Evolutionary conservation across 2,888 invertebrate genomes (phyloP).

Genomic region (Sinohyriopsis cumingii): DNA sequence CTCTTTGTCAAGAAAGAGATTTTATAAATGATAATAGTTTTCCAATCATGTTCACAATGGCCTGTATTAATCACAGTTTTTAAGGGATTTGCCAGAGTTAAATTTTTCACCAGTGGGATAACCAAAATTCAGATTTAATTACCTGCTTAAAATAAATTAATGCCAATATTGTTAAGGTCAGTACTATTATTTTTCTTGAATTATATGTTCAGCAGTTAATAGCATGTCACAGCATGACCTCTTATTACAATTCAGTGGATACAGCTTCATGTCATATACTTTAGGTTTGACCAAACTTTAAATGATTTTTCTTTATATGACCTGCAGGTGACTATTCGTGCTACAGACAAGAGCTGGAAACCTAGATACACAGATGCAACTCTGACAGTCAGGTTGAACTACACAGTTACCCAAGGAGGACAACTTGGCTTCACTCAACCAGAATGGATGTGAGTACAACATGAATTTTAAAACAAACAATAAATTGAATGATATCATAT

Average conservation of each 20-base stretch:
- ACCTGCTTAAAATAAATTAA: too few relatives aligned
- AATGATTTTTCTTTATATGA: neutral
- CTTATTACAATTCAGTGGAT: neutral
- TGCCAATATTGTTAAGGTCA: too few relatives aligned
- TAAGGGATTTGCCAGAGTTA: too few relatives aligned
- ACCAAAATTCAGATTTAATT: too few relatives aligned
- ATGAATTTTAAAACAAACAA: conserved; percentile 2
- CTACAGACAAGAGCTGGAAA: conserved; percentile 88
- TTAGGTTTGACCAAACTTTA: too few relatives aligned
- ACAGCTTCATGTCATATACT: too few relatives aligned
- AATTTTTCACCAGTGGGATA: too few relatives aligned
- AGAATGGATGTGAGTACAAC: conserved; percentile 78
- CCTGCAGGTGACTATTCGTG: conserved; percentile 78
- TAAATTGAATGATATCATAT: neutral
- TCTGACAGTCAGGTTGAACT: conserved; percentile 84
- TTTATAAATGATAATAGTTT: too few relatives aligned
- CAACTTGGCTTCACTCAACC: conserved; percentile 91
- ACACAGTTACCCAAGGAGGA: conserved; percentile 80
- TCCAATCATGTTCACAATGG: too few relatives aligned
- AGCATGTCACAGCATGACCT: neutral
- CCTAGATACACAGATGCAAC: conserved; percentile 87
- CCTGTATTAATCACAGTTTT: too few relatives aligned
- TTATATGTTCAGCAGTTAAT: neutral
- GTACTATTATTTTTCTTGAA: neutral
- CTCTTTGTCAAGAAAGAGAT: too few relatives aligned